Base-by-base conservation (phyloP, 2,113 vertebrate species). In the Boleophthalmus pectinirostris region DNA sequence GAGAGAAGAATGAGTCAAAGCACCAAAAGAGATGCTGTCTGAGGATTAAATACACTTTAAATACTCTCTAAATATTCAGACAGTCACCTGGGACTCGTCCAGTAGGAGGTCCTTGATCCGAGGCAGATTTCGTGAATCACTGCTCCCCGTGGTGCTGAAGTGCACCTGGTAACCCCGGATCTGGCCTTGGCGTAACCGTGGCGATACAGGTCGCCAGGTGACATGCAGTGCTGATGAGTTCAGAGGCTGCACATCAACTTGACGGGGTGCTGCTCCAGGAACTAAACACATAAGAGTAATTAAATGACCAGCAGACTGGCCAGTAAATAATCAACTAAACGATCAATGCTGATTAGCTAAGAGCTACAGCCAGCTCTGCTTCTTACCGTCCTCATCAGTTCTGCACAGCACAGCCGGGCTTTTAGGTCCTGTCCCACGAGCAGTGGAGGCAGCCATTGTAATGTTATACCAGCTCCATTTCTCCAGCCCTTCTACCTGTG, bases 401-500 rank as follows among this genome's bases (percentile, higher is more conserved):
- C 95, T 96, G 92, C 96, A 86, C 70, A 95, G 81, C 80, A 96
- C 88, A 24, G 95, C 91, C 65, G 84, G 91, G 93, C 96, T 97
- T 85, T 92, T 93, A 18, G 96, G 96, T 84, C 96, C 96, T 45
- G 93, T 90, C 69, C 96, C 97, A 87, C 94, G 92, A 79, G 93
- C 83, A 56, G 95, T 97, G 82, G 93, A 93, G 23, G 95, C 96
- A 74, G 95, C 93, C 57, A 96, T 80, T 3, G 94, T 95, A 85
- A 98, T 87, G 76, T 93, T 94, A 87, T 98, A 98, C 89, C 94
- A 94, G n/a, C 95, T 98, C 97, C 97, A 99, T 89, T 97, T 97
- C 90, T 96, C 94, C 94, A 98, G 91, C 29, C 93, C 87, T 81
- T 95, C 94, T 88, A 98, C 87, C 18, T 95, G 87, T 82, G 94